Base-by-base conservation (phyloP, 1,140 invertebrate genomes). In the Pristionchus pacificus region DNA sequence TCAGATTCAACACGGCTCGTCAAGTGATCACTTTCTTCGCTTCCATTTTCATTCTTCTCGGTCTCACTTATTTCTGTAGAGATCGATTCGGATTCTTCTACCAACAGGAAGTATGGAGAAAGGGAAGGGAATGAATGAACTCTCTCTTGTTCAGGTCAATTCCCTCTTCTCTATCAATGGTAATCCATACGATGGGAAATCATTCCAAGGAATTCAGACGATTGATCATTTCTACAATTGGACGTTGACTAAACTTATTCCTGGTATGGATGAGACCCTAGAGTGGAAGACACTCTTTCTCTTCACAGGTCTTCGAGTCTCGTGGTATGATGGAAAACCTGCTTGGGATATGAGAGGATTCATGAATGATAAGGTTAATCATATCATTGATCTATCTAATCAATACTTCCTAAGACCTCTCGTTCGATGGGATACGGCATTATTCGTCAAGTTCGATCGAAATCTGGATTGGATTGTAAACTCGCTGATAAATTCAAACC, bases 391-490 rank as follows among this genome's bases (percentile, higher is more conserved):
- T 24, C 29, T 13, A 61, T 30, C 1, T 14, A 61, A 24, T 14
- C 25, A 14, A 24, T 61, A 13, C 29, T 27, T 61, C 10, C 24
- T 25, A 13, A 27, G 29, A 15, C n/a, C 15, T 73, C 71, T 1
- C 76, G 86, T 29, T 80, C 85, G 14, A 85, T 87, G 80, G 86
- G 87, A 29, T 87, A 86, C 74, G 86, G 85, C 28, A 82, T 84
- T 10, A 83, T 87, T 71, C 76, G 87, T 68, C 86, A 87, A 74
- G 75, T 85, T 0, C 77, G 86, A 64, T 74, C 68, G 2, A 74
- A 84, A 83, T 69, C 73, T 75, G 79, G 29, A 86, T 84, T 64
- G 71, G 74, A 60, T 66, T 85, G 38, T 27, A 49, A 38, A n/a
- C 24, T 85, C 1, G 79, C 84, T 33, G 27, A 68, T 0, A 80